These are phyloP conservation scores for Heliconius nattereri DNA, from an alignment of 1,140 invertebrate species.

Conservation along the genomic window DNA sequence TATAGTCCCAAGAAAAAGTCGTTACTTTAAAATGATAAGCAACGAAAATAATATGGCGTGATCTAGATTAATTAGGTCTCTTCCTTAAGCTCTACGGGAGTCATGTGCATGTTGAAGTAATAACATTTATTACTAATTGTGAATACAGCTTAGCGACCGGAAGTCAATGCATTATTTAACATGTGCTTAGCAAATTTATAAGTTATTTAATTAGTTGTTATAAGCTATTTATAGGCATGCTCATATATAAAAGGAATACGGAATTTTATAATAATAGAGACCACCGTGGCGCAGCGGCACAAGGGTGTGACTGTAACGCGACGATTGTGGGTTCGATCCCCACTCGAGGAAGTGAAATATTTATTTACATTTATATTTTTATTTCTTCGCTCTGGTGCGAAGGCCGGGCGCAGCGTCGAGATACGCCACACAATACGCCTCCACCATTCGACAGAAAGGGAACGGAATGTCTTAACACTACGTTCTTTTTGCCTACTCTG, in stretches of 20 bases:
- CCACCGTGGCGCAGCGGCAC: too few species aligned
- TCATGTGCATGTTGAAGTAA: slow-evolving; percentile 27
- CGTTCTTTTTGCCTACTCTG: too few species aligned
- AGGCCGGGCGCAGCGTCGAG: too few species aligned
- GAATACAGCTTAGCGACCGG: neutral
- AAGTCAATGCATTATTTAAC: slow-evolving; percentile 25
- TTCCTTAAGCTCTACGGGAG: slow-evolving; percentile 24
- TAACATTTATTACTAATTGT: slow-evolving; percentile 19
- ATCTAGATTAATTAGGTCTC: slow-evolving; percentile 23
- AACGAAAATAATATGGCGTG: neutral
- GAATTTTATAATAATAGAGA: neutral
- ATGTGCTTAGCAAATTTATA: slow-evolving; percentile 20
- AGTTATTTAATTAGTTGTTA: neutral
- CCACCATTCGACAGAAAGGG: rapidly evolving
- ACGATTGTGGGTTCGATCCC: too few species aligned
- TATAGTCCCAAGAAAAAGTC: neutral
- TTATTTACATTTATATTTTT: too few species aligned
- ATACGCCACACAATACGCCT: too few species aligned
- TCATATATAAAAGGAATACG: neutral
- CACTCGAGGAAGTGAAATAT: too few species aligned
- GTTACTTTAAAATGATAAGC: neutral
- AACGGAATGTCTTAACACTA: too few species aligned
- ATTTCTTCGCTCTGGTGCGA: too few species aligned
- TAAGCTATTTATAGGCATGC: neutral
- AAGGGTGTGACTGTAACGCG: too few species aligned